phyloP scores from a whole-genome alignment of 2,113 vertebrate species.

The Hystrix cristata region DNA sequence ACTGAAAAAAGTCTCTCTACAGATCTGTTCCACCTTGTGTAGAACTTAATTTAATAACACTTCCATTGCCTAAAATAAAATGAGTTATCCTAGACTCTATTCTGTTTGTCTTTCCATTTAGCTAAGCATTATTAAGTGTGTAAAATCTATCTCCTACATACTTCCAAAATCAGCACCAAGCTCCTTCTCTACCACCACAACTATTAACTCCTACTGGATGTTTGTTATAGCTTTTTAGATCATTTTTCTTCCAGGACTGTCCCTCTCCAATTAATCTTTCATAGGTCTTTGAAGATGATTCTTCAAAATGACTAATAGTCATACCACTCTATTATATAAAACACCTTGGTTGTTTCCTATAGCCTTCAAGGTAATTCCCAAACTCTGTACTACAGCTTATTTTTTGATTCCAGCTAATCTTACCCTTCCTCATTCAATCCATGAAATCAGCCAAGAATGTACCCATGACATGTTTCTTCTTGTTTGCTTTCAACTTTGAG shows the following conservation, averaged over 20 bases:
- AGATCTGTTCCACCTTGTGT: not conserved
- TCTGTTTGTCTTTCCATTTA: slow-evolving; percentile 14
- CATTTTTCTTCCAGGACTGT: not conserved
- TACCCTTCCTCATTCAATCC: not conserved
- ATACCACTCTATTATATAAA: not conserved
- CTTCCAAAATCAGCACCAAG: not conserved
- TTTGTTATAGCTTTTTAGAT: not conserved
- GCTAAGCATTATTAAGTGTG: not conserved
- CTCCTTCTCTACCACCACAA: not conserved
- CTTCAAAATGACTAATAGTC: not conserved
- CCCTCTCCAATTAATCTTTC: not conserved
- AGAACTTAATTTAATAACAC: not conserved
- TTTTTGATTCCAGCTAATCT: not conserved
- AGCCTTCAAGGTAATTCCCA: not conserved
- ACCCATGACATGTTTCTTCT: not conserved
- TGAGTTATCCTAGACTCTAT: not conserved
- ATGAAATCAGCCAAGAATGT: not conserved
- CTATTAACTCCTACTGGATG: not conserved
- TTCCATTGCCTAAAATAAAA: not conserved
- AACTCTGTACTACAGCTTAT: not conserved
- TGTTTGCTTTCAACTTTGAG: not conserved
- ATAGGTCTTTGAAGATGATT: not conserved
- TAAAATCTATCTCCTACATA: not conserved
- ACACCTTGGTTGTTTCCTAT: not conserved
- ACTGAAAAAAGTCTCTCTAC: not conserved